Evolutionary conservation across 2,113 vertebrate species (phyloP), one percentile per base, ranked within the genome.

Genomic region (Speoplatyrhinus poulsoni): DNA sequence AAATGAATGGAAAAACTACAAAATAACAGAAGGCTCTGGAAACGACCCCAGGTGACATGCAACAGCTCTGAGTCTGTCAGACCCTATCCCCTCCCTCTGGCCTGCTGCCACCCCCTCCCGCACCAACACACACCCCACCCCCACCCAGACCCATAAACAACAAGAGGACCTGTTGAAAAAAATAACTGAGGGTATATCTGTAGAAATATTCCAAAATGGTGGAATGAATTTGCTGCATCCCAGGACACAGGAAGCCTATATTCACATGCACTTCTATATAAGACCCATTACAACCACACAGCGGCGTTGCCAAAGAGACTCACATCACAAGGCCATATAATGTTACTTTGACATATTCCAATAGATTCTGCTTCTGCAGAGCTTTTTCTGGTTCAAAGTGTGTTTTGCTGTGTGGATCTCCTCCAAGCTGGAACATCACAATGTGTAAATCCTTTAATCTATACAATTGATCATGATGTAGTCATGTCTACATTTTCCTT

Each of bases 1-100:
- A 98, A 99, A 98, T 98, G 96, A 99, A 99, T 97, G 95, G 93
- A 95, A 87, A 98, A 94, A 98, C 97, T 99, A 95, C 96, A 98
- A 97, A 99, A 98, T 99, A 98, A 99, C 96, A 99, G 94, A 92
- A 97, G 93, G 93, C 95, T 98, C 95, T 94, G 94, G 74, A 89
- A 93, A 91, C 85, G 64, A 93, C 91, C 88, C 89, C 91, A 93
- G 91, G 94, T 94, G 88, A 92, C 97, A 99, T 99, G 96, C 96
- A 96, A 95, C 90, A 93, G 90, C 78, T 87, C 79, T 76, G 73
- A 87, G 73, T 90, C 81, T 94, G 88, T 91, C 89, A 73, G 86
- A 85, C 76, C 83, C 70, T 73, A 8, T 79, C 73, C 60, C 46
- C 46, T 62, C 26, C 26, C 26, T 26, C 26, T 26, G 2, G 26